Evolutionary conservation across 2,797 vertebrate species (phyloP).

Genomic region (Hemitrygon akajei): DNA sequence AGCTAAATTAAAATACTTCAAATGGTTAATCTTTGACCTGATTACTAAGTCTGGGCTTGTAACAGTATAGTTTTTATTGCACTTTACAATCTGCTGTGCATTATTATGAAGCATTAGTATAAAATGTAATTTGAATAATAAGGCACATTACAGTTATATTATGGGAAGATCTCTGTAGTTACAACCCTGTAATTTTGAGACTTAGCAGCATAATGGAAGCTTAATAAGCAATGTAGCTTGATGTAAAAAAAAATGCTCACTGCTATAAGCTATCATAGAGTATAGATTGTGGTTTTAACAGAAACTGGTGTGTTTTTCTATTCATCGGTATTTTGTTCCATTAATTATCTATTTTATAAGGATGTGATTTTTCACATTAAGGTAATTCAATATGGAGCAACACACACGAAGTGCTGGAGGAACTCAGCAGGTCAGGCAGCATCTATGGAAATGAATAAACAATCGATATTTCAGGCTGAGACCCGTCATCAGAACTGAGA

Average conservation of each 20-base stretch:
- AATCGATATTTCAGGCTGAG: too few relatives aligned
- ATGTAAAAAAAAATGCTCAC: not conserved
- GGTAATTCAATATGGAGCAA: not conserved
- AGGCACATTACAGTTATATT: constrained; percentile 26
- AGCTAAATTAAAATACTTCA: constrained; percentile 15
- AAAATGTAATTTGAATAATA: constrained; percentile 35
- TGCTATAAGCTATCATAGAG: constrained; percentile 8
- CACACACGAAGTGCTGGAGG: too few relatives aligned
- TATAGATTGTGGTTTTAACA: not conserved
- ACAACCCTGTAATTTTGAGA: constrained; percentile 22
- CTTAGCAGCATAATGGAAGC: constrained; percentile 17
- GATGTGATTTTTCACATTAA: constrained; percentile 11
- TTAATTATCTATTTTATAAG: constrained; percentile 18
- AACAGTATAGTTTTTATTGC: constrained; percentile 26
- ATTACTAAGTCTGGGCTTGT: constrained; percentile 4
- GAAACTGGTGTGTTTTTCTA: not conserved
- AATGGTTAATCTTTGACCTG: constrained; percentile 25
- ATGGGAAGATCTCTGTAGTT: constrained; percentile 14
- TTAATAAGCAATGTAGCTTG: constrained; percentile 32
- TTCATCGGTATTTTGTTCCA: constrained; percentile 5
- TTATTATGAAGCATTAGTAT: constrained; percentile 29
- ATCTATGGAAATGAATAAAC: too few relatives aligned
- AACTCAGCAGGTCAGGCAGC: too few relatives aligned
- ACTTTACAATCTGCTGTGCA: not conserved
- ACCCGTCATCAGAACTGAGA: too few relatives aligned